phyloP scores from a whole-genome alignment of 2,888 invertebrate species.

The Stratiomys singularior region DNA sequence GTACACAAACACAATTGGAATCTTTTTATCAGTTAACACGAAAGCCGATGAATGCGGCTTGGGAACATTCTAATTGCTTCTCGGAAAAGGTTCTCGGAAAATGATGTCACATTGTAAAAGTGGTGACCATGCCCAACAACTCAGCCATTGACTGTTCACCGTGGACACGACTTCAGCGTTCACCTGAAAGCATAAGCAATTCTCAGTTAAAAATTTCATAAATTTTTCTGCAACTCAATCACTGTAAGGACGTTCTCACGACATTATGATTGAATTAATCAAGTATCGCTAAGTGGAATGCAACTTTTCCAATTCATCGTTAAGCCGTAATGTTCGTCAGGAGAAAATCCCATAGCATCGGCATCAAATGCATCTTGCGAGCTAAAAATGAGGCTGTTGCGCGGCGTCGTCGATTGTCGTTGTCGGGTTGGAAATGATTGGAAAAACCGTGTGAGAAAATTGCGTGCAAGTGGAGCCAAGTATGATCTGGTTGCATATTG shows the following conservation, averaged over 20 bases:
- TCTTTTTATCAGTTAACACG: too few relatives aligned
- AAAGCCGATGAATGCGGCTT: too few relatives aligned
- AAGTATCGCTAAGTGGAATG: slow-evolving; percentile 30
- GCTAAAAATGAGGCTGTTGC: slow-evolving; percentile 29
- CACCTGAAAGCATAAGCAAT: too few relatives aligned
- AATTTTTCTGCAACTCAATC: slow-evolving; percentile 8
- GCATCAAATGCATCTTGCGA: not conserved
- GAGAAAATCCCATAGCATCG: slow-evolving; percentile 2
- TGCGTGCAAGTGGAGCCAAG: slow-evolving; percentile 5
- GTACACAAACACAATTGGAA: too few relatives aligned
- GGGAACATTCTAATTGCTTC: too few relatives aligned
- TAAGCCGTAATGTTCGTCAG: not conserved
- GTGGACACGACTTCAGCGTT: too few relatives aligned
- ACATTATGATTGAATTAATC: slow-evolving; percentile 38
- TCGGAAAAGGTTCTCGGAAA: too few relatives aligned
- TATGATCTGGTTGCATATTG: slow-evolving; percentile 36
- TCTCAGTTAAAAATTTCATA: not conserved
- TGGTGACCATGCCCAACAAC: too few relatives aligned
- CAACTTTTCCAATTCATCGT: slow-evolving; percentile 24
- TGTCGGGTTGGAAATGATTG: not conserved
- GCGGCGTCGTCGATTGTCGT: not conserved
- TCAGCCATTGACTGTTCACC: too few relatives aligned
- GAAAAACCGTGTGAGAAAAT: slow-evolving; percentile 41
- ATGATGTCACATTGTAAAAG: too few relatives aligned
- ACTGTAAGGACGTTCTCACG: slow-evolving; percentile 39